Evolutionary conservation across 2,113 vertebrate species (phyloP).

Genomic region (Edolisoma coerulescens): DNA sequence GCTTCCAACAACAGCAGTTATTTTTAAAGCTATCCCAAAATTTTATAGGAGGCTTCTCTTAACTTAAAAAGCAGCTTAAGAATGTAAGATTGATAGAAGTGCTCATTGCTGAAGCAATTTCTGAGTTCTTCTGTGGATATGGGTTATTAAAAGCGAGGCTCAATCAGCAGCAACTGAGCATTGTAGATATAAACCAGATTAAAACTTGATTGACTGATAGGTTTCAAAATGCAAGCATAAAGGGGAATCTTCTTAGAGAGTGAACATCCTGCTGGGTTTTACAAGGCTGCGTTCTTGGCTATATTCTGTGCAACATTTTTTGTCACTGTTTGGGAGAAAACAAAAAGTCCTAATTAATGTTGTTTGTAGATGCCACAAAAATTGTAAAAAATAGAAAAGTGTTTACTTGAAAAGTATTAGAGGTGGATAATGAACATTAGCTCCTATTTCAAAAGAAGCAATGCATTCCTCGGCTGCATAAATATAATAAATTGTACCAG

Average conservation of each 20-base stretch:
- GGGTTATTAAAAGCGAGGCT: not conserved
- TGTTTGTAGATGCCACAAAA: not conserved
- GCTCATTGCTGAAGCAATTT: not conserved
- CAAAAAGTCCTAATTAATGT: not conserved
- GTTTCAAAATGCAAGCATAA: not conserved
- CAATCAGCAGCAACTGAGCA: not conserved
- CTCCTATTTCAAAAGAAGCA: not conserved
- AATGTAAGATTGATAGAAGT: not conserved
- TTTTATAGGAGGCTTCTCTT: not conserved
- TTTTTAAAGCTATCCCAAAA: not conserved
- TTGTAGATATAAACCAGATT: not conserved
- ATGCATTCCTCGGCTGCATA: not conserved
- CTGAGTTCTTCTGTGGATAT: not conserved
- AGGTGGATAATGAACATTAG: not conserved
- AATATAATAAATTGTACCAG: not conserved
- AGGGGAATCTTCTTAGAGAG: not conserved
- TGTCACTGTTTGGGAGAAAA: not conserved
- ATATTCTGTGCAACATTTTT: not conserved
- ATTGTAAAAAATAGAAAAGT: not conserved
- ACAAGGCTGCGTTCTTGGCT: not conserved
- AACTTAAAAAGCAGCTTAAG: not conserved
- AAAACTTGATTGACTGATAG: not conserved
- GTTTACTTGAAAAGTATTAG: not conserved
- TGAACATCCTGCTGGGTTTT: not conserved
- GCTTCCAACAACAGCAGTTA: not conserved